Percentiles rank a stretch among this genome's conserved stretches.
Conservation (phyloP, 2,797 vertebrate genomes). For the Molothrus aeneus region DNA sequence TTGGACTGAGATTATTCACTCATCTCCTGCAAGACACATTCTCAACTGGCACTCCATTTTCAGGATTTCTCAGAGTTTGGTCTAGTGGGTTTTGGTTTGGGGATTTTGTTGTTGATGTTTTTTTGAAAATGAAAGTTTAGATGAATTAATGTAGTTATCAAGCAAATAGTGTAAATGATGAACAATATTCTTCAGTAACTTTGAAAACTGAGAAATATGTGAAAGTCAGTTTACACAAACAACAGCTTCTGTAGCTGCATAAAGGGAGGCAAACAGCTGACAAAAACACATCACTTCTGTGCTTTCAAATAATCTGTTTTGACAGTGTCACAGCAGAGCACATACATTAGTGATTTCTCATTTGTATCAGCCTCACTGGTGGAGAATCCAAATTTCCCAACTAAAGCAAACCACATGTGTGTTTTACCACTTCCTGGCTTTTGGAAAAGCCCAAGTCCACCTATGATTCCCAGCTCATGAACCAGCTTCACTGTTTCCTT, state of each 20-base stretch:
- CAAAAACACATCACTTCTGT: background rate
- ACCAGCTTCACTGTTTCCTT: constrained; percentile 37
- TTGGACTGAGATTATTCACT: background rate
- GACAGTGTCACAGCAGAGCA: constrained; percentile 20
- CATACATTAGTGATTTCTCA: constrained; percentile 14
- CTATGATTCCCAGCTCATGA: constrained; percentile 23
- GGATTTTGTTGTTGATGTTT: background rate
- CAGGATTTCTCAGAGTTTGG: background rate
- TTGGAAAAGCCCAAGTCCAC: constrained; percentile 29
- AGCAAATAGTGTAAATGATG: background rate
- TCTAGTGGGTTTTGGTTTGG: background rate
- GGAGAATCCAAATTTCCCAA: constrained; percentile 49
- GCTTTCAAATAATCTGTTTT: constrained; percentile 15
- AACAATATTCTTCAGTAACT: background rate
- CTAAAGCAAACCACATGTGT: constrained; percentile 63
- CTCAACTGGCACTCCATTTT: background rate
- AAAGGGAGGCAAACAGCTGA: constrained; percentile 17
- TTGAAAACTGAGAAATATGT: background rate
- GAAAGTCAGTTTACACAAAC: constrained; percentile 27
- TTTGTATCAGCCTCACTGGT: constrained; percentile 27
- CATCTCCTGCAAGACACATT: background rate
- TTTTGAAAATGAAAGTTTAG: background rate
- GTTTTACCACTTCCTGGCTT: constrained; percentile 66
- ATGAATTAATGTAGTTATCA: background rate
- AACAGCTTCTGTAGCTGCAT: background rate